Evolutionary conservation across 2,888 invertebrate genomes (phyloP).

Genomic region (Oxyteleia sp.): DNA sequence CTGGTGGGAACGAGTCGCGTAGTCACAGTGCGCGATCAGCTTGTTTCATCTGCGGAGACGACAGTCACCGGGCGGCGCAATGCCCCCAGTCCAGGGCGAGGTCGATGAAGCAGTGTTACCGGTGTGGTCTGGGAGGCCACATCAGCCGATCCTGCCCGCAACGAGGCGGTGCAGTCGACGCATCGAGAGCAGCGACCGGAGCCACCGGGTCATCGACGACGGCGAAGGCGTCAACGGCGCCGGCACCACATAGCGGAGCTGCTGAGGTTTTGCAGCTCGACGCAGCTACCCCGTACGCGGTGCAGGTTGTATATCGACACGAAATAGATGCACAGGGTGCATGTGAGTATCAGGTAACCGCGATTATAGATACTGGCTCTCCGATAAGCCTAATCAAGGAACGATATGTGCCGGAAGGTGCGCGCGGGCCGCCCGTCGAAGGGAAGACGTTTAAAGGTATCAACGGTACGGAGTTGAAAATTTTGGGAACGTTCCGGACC

Average conservation of each 20-base stretch:
- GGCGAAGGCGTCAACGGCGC: background rate
- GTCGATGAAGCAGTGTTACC: background rate
- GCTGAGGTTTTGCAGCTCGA: background rate
- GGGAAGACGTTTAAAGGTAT: constrained; percentile 6
- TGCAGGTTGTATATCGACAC: no score
- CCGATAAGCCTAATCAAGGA: background rate
- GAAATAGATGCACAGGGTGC: no score
- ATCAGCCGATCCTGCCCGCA: constrained; percentile 9
- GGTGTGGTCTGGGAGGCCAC: constrained; percentile 9
- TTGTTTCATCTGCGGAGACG: constrained; percentile 11
- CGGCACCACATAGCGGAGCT: constrained; percentile 8
- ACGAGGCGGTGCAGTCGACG: constrained; percentile 64
- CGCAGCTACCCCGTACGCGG: no score
- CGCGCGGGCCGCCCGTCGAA: background rate
- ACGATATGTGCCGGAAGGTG: background rate
- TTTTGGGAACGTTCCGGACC: constrained; percentile 23
- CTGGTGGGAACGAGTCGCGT: background rate
- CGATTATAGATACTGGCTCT: constrained; percentile 23
- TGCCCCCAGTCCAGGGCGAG: background rate
- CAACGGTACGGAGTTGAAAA: constrained; percentile 10
- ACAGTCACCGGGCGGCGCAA: background rate
- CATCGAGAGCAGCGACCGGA: no score
- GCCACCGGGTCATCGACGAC: background rate
- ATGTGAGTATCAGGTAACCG: constrained; percentile 12
- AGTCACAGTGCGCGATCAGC: no score